Percentiles rank a stretch among this genome's conserved stretches.
Conservation (phyloP, 1,140 invertebrate species). For the Drosophila trapezifrons region DNA sequence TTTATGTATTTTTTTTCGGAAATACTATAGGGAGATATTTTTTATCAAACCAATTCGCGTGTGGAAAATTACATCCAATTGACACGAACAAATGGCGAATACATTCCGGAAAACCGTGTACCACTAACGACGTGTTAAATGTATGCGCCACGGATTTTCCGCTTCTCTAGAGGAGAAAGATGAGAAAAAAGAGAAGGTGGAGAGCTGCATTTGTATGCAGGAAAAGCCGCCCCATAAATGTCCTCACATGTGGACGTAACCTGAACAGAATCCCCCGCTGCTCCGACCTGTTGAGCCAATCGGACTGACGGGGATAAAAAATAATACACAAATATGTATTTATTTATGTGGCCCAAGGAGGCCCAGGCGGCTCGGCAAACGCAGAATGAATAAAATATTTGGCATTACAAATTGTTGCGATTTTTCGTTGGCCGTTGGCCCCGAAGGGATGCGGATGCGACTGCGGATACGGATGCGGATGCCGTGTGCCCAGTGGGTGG, state of each 20-base stretch:
- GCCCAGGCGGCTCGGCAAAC: constrained; percentile 36
- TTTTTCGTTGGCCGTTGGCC: constrained; percentile 55
- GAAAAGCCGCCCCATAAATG: constrained; percentile 27
- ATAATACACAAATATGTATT: constrained; percentile 70
- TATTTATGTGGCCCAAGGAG: constrained; percentile 64
- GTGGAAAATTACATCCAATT: not conserved
- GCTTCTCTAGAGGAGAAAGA: not conserved
- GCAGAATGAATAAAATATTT: constrained; percentile 77
- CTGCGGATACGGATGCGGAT: constrained; percentile 21
- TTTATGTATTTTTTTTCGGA: not conserved
- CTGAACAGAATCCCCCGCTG: constrained; percentile 28
- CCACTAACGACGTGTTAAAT: constrained; percentile 34
- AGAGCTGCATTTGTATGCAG: constrained; percentile 33
- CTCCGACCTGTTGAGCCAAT: constrained; percentile 76
- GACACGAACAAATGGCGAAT: constrained; percentile 16
- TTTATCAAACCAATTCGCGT: not conserved
- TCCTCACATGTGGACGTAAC: constrained; percentile 18
- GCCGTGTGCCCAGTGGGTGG: constrained; percentile 40
- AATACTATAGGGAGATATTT: not conserved
- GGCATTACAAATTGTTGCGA: constrained; percentile 82
- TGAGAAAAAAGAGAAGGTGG: too few relatives aligned
- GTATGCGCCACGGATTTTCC: not conserved
- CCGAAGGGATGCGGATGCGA: constrained; percentile 48
- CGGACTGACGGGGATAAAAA: constrained; percentile 35
- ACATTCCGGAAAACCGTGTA: not conserved